A percentile compares a stretch with the other conserved stretches of the same genome.
phyloP scores from a whole-genome alignment of 2,113 vertebrate species.

The Dasyprocta punctata region DNA sequence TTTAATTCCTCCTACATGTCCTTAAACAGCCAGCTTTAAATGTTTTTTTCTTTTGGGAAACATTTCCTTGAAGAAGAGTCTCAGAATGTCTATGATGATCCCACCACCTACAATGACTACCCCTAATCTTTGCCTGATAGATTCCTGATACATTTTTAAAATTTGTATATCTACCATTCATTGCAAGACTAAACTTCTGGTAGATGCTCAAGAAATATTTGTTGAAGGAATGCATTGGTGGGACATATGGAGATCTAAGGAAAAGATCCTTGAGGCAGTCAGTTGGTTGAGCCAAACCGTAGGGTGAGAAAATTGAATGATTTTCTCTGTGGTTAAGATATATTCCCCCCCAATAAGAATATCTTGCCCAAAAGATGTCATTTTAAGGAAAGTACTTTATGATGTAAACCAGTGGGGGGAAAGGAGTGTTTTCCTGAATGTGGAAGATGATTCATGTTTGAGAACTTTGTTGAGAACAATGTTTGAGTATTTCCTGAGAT shows the following conservation, averaged over 20 bases:
- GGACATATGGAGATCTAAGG: background rate
- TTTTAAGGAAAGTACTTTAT: constrained; percentile 59
- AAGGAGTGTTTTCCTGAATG: constrained; percentile 58
- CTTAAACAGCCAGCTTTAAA: constrained; percentile 12
- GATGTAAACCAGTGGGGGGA: constrained; percentile 43
- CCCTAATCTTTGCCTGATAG: background rate
- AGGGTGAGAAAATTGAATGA: background rate
- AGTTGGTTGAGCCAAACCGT: constrained; percentile 31
- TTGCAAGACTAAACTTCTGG: background rate
- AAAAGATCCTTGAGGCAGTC: background rate
- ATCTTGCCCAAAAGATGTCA: constrained; percentile 14
- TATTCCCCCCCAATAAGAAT: background rate
- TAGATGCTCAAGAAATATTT: constrained; percentile 34
- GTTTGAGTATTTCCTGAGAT: constrained; percentile 63
- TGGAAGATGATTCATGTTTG: constrained; percentile 74
- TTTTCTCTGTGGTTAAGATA: background rate
- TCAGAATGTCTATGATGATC: constrained; percentile 2
- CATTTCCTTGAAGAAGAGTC: constrained; percentile 43
- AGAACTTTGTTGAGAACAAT: constrained; percentile 53
- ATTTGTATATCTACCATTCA: background rate
- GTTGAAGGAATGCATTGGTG: background rate
- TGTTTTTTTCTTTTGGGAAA: constrained; percentile 33
- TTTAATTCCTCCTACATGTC: constrained; percentile 5
- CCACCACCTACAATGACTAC: background rate
- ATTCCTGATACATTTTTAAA: background rate